Evolutionary conservation across 2,113 vertebrate species (phyloP).

Genomic region (Aleadryas rufinucha): DNA sequence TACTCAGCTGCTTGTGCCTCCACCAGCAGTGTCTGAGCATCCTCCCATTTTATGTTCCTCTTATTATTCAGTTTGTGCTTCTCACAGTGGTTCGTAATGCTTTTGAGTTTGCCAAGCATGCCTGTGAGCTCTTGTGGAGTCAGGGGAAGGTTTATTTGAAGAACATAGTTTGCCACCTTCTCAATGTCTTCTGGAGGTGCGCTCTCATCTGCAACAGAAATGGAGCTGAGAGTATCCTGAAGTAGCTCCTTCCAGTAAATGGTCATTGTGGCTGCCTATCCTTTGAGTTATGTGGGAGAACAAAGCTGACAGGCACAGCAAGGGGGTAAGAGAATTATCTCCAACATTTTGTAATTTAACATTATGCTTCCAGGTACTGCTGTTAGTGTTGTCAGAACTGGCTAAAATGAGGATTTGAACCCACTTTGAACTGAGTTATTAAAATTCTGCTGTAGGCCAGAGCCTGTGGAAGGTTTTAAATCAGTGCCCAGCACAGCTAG

Average conservation of each 20-base stretch:
- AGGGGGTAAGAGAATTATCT: conserved; percentile 3
- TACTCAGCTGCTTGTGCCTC: conserved; percentile 72
- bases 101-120: conserved; percentile 72
- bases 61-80: conserved; percentile 37
- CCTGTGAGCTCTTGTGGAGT: conserved; percentile 67
- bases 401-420: conserved; percentile 29
- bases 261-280: not conserved
- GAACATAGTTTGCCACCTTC: conserved; percentile 75
- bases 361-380: conserved; percentile 23
- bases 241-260: not conserved
- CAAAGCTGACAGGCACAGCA: conserved; percentile 14
- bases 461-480: not conserved
- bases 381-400: conserved; percentile 43
- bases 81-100: conserved; percentile 53
- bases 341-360: conserved; percentile 8
- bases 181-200: conserved; percentile 80
- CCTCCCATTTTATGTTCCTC: conserved; percentile 48
- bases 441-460: conserved; percentile 42
- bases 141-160: conserved; percentile 74
- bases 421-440: conserved; percentile 57
- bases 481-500: not conserved
- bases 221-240: not conserved
- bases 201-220: conserved; percentile 75
- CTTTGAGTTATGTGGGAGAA: not conserved
- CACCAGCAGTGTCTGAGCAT: conserved; percentile 58